Evolutionary conservation across 1,140 invertebrate species (phyloP), one percentile per base, ranked within the genome.

Genomic region (Dysdera silvatica): DNA sequence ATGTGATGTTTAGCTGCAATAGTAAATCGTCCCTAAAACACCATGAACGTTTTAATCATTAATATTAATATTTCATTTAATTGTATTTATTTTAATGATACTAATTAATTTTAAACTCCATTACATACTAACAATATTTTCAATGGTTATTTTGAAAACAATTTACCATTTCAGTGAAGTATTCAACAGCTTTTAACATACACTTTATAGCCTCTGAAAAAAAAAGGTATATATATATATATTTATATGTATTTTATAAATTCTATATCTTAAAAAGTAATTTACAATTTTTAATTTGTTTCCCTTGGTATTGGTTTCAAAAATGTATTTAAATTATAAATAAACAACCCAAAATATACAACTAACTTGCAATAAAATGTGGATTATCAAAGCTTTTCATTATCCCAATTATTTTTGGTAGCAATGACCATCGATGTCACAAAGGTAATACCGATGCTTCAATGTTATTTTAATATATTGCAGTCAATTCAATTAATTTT

Each of bases 1-100:
- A 95, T 88, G 80, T 98, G 94, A 77, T 96, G 91, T 75, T 98
- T 99, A 2, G 95, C 95, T 40, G 95, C 95, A 80, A 98, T 91
- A 31, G 90, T 92, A 77, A 99, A 98, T 37, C 94, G 81, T 6
- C 95, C 95, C 66, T 67, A 49, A 12, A 20, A 41, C 33, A 29
- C 41, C 16, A 23, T 26, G 28, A 40, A 7, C n/a, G n/a, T 16
- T 6, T 35, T 31, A 40, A 35, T 12, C 45, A 6, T 35, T 54
- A 20, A 0, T 12, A 32, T 52, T 32, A 6, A 32, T n/a, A 33
- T n/a, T n/a, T 52, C 10, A 33, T n/a, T n/a, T n/a, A n/a, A n/a
- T n/a, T n/a, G n/a, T n/a, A n/a, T 28, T 14, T 32, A 28, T 49
- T 49, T 26, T 26, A 48, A 48, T 12, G 12, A 51, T 23, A 31